Evolutionary conservation across 2,888 invertebrate genomes (phyloP), one percentile per base, ranked within the genome.

Genomic region (Dryadula phaetusa): DNA sequence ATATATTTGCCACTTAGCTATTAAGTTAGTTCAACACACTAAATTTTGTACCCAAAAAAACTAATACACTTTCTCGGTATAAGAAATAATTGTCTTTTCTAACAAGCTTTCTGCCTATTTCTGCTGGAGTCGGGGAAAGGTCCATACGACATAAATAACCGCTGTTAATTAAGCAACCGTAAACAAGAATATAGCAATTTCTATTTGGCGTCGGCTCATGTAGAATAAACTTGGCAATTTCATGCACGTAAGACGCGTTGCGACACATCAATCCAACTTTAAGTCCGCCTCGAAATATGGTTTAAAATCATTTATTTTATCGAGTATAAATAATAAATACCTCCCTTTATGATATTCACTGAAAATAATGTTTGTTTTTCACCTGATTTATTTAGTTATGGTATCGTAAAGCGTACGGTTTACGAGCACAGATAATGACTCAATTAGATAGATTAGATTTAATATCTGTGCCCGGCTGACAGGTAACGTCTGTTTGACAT

Each of bases 301-400:
- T 83, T 83, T 84, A 46, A 60, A 25, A 28, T 70, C 76, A 73
- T 74, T 80, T 86, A 88, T 86, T 86, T 85, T 78, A 72, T 84
- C 76, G 76, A 69, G 75, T 79, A 82, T 82, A 83, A 83, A 83
- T 81, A 79, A 80, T 81, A 74, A 79, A 81, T 79, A 78, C 79
- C 77, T 76, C 75, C 84, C 82, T 85, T 88, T 89, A 88, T 88
- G 88, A 88, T 79, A 83, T 81, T 77, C 77, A 76, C 78, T 82
- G 87, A 85, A 87, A 85, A 81, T 85, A 82, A 87, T 87, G 86
- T 87, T 86, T 85, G 86, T 79, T 82, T 79, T 81, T 78, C 79
- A 79, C 78, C 84, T 90, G 88, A 90, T 89, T 89, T 88, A 90
- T 84, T 75, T 79, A 79, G 77, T 80, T 77, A 78, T 74, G 76